Conservation (phyloP, 1,140 invertebrate genomes). For the Ceratosolen solmsi region DNA sequence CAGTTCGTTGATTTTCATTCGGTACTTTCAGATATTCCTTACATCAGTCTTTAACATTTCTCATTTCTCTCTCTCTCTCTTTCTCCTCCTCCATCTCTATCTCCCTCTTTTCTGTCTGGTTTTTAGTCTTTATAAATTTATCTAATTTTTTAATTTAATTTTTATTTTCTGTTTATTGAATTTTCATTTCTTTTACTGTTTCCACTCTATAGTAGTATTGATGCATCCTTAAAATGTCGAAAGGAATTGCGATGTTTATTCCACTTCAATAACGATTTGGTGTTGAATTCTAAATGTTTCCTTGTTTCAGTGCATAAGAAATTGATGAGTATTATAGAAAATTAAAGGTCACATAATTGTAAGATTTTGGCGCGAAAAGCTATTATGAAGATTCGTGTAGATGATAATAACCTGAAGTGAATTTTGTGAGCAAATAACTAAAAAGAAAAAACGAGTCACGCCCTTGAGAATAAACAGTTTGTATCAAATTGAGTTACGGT, state of each 20-base stretch:
- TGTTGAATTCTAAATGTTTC: too few relatives aligned
- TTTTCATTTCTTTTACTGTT: too few relatives aligned
- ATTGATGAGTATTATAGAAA: background rate
- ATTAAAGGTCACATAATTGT: background rate
- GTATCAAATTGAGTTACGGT: too few relatives aligned
- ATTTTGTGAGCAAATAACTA: background rate
- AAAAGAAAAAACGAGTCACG: background rate
- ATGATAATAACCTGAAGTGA: background rate
- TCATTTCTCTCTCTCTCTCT: background rate
- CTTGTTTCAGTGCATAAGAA: background rate
- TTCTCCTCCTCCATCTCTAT: background rate
- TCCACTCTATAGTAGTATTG: too few relatives aligned
- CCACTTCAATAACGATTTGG: too few relatives aligned
- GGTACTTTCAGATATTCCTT: background rate
- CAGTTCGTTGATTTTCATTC: background rate
- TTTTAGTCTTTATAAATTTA: too few relatives aligned
- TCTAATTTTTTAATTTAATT: too few relatives aligned
- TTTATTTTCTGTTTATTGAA: too few relatives aligned
- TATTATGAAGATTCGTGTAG: background rate
- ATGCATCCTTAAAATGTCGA: too few relatives aligned
- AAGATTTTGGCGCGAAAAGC: background rate
- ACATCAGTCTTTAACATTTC: too few relatives aligned
- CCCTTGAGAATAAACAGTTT: background rate
- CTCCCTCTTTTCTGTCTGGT: too few relatives aligned
- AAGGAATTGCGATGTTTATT: too few relatives aligned